Base-by-base conservation (phyloP, 2,888 invertebrate species). In the Dicranocentrus wangi region DNA sequence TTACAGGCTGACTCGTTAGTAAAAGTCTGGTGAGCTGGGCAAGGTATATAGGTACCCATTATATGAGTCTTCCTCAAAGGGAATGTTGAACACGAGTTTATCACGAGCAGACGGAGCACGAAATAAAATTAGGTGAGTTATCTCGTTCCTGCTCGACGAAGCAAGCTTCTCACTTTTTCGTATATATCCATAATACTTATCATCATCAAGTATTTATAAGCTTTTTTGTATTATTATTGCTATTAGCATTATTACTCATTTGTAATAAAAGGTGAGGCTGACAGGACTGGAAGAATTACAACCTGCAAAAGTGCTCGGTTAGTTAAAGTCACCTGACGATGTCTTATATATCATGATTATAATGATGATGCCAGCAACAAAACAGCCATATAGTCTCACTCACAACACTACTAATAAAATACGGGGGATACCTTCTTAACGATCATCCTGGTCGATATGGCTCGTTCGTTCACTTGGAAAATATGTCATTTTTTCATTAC, bases 191-290 rank as follows among this genome's bases (percentile, higher is more conserved):
- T 17, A 19, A 39, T 13, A 39, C 19, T 21, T 43, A 42, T 43
- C 60, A 58, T 39, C 58, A 72, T 60, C 47, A 58, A 53, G 28
- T 10, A 27, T 60, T 60, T 60, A 60, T 1, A 27, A 60, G 21
- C 27, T 19, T 71, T 43, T 66, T 66, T 68, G 19, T 58, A 55
- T 61, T 55, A 65, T 63, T 65, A 73, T 63, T 65, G 32, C 65
- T 42, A 73, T 73, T 73, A 73, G 73, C 42, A 65, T 51, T 73
- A 65, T 65, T 53, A 53, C 21, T 66, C 75, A 73, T 73, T 73
- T 66, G 47, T 28, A 28, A 75, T 75, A 76, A 76, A 75, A 76
- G 76, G 76, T 27, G 68, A 68, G 76, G 76, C 76, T 76, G 76
- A 76, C 76, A 76, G 66, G 58, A 76, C 43, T 28, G 39, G 21